Evolutionary conservation across 2,888 invertebrate genomes (phyloP), one percentile per base, ranked within the genome.

Genomic region (Epinotia nisella): DNA sequence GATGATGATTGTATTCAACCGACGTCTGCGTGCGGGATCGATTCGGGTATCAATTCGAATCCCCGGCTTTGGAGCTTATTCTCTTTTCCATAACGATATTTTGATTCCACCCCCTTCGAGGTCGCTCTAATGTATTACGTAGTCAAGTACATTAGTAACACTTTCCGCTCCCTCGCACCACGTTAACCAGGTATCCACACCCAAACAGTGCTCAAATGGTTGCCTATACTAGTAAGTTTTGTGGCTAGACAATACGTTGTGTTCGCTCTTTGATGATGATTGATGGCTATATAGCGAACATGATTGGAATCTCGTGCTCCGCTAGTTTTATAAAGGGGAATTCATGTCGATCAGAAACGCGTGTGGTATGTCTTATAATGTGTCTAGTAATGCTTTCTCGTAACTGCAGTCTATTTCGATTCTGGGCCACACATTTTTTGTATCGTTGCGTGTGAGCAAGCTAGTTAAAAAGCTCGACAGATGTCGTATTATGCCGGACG

Each of bases 381-480:
- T 64, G 21, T 59, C 58, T 45, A 51, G 55, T 58, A 39, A 51
- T 51, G 39, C 68, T 73, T 64, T 69, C 65, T 71, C 35, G 35
- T 66, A 70, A 71, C 56, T 71, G 72, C 71, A 71, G 59, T 70
- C 66, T 65, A 65, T 75, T 70, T 71, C 69, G 45, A 79, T 79
- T 81, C 76, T 82, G 81, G 80, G 81, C 65, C 80, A 81, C 75
- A 77, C 78, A 79, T 82, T 79, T 72, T 81, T 75, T 70, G 75
- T 74, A 59, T 60, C 79, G 79, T 81, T 76, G 83, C 83, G 84
- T 85, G 83, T 83, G 81, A 74, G 80, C 76, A 78, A 79, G 76
- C 81, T 81, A 78, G 78, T 80, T 79, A 81, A 82, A 83, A 84
- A 82, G 79, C 77, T 80, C 78, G 70, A 74, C 86, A 85, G 81